These are phyloP conservation scores for Apteryx mantelli DNA, from an alignment of 2,113 vertebrate species.

Conservation along the genomic window DNA sequence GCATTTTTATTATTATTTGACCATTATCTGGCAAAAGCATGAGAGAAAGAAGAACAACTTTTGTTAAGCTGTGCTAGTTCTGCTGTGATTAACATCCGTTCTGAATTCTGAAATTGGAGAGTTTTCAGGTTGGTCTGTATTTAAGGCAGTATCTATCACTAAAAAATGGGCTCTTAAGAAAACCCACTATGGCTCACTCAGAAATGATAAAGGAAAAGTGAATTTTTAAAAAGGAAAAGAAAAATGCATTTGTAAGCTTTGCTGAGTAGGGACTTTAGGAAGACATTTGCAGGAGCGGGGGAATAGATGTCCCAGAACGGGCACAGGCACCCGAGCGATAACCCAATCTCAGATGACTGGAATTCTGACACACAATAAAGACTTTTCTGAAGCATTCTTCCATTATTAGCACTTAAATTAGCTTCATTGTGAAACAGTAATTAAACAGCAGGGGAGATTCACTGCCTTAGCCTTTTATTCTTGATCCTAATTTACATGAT, in stretches of 20 bases:
- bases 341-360: not conserved
- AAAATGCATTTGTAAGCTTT: not conserved
- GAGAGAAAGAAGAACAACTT: not conserved
- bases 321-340: not conserved
- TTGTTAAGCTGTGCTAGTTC: not conserved
- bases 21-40: not conserved
- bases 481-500: conserved; percentile 54
- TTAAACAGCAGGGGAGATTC: conserved; percentile 45
- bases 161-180: not conserved
- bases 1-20: not conserved
- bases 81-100: not conserved
- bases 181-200: not conserved
- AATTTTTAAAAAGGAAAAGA: not conserved
- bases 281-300: not conserved
- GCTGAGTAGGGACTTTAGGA: not conserved
- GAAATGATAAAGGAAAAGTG: not conserved
- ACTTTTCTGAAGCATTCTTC: not conserved
- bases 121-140: not conserved
- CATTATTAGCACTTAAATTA: conserved; percentile 42
- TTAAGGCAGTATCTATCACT: not conserved
- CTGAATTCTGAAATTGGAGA: not conserved
- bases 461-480: conserved; percentile 35
- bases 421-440: conserved; percentile 40
- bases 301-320: not conserved
- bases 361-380: not conserved